A percentile compares a stretch with the other conserved stretches of the same genome.
Conservation (phyloP, 2,888 invertebrate genomes). For the Rhodophaea formosa region DNA sequence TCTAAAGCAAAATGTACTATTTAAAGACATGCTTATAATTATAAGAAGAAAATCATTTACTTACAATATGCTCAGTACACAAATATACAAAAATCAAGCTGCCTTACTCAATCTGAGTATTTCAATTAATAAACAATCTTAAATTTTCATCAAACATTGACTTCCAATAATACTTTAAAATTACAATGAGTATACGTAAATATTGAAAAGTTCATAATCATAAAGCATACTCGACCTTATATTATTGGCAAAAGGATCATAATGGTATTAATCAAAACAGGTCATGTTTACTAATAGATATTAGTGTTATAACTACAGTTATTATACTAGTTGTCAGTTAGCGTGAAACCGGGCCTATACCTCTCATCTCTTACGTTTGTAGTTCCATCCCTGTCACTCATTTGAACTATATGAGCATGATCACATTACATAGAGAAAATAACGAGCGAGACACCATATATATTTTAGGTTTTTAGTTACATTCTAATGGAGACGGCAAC, state of each 20-base stretch:
- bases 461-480: too few relatives aligned
- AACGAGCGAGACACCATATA: too few relatives aligned
- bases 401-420: too few relatives aligned
- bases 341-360: too few relatives aligned
- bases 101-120: slow-evolving; percentile 10
- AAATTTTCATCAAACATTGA: background rate
- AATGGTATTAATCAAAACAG: slow-evolving; percentile 8
- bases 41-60: background rate
- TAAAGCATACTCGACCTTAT: slow-evolving; percentile 17
- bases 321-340: too few relatives aligned
- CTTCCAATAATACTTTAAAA: slow-evolving; percentile 1
- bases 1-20: slow-evolving; percentile 16
- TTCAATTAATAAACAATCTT: background rate
- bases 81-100: slow-evolving; percentile 13
- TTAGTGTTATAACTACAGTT: background rate
- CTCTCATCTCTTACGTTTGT: too few relatives aligned
- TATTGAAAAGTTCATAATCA: slow-evolving; percentile 10
- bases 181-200: slow-evolving; percentile 12
- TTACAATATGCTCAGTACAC: slow-evolving; percentile 6
- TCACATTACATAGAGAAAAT: too few relatives aligned
- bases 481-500: too few relatives aligned
- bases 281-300: slow-evolving; percentile 11
- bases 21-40: background rate
- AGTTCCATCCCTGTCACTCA: too few relatives aligned
- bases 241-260: slow-evolving; percentile 18